phyloP scores from a whole-genome alignment of 2,888 invertebrate genomes.

The Halocaridina rubra region DNA sequence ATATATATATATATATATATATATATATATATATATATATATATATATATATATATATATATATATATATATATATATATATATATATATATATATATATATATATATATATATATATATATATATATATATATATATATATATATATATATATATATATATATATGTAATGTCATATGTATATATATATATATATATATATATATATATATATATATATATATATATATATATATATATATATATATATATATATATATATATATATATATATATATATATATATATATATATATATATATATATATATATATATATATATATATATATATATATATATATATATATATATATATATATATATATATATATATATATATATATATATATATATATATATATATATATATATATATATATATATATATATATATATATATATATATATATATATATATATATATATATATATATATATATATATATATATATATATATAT shows the following conservation, averaged over 20 bases:
- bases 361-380: not conserved
- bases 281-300: not conserved
- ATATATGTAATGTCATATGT: not conserved
- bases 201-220: constrained; percentile 6
- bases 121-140: not conserved
- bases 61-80: not conserved
- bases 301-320: too few relatives aligned
- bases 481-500: not conserved
- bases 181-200: constrained; percentile 19
- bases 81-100: too few relatives aligned
- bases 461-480: not conserved
- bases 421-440: constrained; percentile 21
- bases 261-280: not conserved
- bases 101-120: not conserved
- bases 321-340: too few relatives aligned
- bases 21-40: not conserved
- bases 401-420: not conserved
- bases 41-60: not conserved
- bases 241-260: not conserved
- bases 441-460: not conserved
- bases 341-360: not conserved
- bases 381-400: not conserved
- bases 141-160: not conserved
- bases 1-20: not conserved
- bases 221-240: not conserved